These are phyloP conservation scores for Alcedo quadribrachys DNA, from an alignment of 2,797 vertebrate species.

Conservation along the genomic window DNA sequence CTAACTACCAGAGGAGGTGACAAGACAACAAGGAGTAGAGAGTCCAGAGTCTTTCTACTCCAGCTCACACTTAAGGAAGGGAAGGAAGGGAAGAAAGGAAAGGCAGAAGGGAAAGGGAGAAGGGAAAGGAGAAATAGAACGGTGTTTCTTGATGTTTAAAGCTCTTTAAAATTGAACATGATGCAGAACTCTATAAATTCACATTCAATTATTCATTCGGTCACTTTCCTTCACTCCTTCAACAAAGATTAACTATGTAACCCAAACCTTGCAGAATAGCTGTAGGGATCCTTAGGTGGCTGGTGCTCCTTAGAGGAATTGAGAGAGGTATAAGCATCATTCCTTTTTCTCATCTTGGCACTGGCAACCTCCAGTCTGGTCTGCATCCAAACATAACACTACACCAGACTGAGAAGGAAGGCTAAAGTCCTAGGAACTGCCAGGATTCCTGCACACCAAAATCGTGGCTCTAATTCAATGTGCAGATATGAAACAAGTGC, in stretches of 20 bases:
- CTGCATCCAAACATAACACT: slow-evolving; percentile 7
- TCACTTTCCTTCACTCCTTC: neutral
- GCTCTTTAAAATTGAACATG: neutral
- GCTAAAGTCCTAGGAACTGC: neutral
- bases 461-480: neutral
- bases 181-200: neutral
- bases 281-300: neutral
- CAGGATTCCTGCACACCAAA: neutral
- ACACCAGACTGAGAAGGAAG: neutral
- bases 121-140: neutral
- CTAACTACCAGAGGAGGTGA: neutral
- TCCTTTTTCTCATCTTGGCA: neutral
- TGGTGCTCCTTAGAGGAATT: neutral
- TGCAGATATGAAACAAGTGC: neutral
- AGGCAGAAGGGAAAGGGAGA: too few species aligned
- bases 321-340: neutral
- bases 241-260: neutral
- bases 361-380: neutral
- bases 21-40: neutral
- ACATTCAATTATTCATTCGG: neutral
- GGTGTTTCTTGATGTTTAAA: neutral
- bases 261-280: neutral
- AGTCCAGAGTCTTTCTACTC: neutral
- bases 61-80: neutral
- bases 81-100: too few species aligned